phyloP scores from a whole-genome alignment of 2,113 vertebrate species.

The Hippotragus niger region DNA sequence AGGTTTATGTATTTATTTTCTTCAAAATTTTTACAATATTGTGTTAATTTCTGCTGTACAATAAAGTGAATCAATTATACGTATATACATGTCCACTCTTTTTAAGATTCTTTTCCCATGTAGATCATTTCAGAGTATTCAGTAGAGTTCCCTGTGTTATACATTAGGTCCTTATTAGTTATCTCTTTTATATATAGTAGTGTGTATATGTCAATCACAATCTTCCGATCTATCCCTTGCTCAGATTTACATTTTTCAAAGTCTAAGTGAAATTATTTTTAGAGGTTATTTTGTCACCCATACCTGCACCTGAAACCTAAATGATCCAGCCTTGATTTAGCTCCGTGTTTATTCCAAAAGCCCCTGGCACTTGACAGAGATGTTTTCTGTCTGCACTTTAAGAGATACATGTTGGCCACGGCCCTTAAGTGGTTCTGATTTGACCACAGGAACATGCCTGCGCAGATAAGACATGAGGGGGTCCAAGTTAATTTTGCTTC shows the following conservation, averaged over 20 bases:
- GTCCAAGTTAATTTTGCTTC: not conserved
- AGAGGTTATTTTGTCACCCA: not conserved
- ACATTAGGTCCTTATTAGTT: not conserved
- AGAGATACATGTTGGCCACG: not conserved
- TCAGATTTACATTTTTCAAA: not conserved
- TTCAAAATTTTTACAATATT: not conserved
- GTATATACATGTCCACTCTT: not conserved
- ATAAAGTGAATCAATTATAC: not conserved
- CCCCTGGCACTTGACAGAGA: not conserved
- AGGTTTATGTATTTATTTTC: not conserved
- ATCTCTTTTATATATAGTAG: not conserved
- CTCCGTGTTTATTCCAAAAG: not conserved
- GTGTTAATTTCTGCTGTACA: not conserved
- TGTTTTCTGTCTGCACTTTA: not conserved
- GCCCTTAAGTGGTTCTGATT: not conserved
- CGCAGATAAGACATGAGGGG: accelerated
- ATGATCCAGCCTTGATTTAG: not conserved
- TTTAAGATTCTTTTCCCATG: not conserved
- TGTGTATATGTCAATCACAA: not conserved
- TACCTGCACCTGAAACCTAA: not conserved
- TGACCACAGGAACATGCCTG: not conserved
- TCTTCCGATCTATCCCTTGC: not conserved
- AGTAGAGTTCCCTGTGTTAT: not conserved
- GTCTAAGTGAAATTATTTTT: not conserved
- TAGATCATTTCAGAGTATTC: not conserved